Base-by-base conservation (phyloP, 2,888 invertebrate species). In the Rhagophthalmus giganteus region DNA sequence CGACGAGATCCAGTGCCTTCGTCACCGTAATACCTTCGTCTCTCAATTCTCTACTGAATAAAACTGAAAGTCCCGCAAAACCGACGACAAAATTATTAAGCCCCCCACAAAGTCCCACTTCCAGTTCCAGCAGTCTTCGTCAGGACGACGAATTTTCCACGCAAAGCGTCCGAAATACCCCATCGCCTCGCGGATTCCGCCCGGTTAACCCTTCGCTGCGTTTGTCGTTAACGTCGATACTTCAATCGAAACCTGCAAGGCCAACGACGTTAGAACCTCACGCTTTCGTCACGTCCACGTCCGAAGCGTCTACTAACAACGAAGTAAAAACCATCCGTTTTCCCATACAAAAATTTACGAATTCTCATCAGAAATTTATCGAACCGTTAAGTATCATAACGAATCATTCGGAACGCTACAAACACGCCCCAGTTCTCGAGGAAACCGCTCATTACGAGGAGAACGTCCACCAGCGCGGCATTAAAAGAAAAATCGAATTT, bases 21-120 rank as follows among this genome's bases (percentile, higher is more conserved):
- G 78, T 70, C 14, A 64, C 74, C 9, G 76, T 76, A 8, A 61
- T 68, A 12, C 68, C 72, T 7, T 66, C 69, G 8, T 37, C 58
- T 8, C 31, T 57, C 10, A 58, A 62, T n/a, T 26, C 57, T 1
- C 44, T 53, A 24, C 55, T 44, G 8, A 20, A 52, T n/a, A 45
- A 61, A 25, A 25, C 47, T 9, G 51, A 55, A 14, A 55, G 52
- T 33, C 54, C 57, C 26, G 2, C 54, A 12, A 59, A 59, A 28
- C 55, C 54, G 2, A 44, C 54, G 1, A 38, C 55, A 3, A 65
- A 65, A 53, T 59, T 66, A 5, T 49, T 69, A 14, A 87, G 87
- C 66, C 88, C 88, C 0, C 84, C 87, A 0, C 66, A 86, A 8
- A 88, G 88, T 62, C 88, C 88, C 0, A 73, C 85, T 10, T 85